Conservation (phyloP, 2,113 vertebrate genomes). For the Puntigrus tetrazona region DNA sequence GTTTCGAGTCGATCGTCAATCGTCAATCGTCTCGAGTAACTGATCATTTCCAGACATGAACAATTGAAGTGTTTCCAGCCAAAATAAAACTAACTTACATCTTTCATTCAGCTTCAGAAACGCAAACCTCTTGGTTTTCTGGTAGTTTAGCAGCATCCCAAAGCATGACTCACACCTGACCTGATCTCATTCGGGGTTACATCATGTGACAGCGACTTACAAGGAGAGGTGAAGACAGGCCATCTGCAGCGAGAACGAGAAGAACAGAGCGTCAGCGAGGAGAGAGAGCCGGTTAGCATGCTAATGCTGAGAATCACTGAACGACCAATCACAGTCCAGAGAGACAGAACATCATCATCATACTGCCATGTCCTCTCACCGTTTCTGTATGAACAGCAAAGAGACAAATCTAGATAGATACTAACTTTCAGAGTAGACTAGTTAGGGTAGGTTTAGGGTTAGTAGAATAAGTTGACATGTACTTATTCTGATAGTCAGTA, state of each 20-base stretch:
- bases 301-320: background rate
- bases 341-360: background rate
- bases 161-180: background rate
- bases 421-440: no score
- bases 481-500: no score
- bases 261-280: background rate
- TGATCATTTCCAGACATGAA: background rate
- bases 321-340: background rate
- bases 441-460: no score
- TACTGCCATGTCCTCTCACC: background rate
- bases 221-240: slow-evolving; percentile 43
- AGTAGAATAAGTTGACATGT: no score
- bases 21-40: no score
- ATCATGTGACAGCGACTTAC: slow-evolving; percentile 20
- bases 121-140: background rate
- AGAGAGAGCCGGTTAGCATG: background rate
- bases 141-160: background rate
- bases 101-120: background rate
- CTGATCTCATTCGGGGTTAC: background rate
- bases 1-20: no score
- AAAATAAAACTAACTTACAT: background rate
- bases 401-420: no score
- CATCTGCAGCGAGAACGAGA: slow-evolving; percentile 29
- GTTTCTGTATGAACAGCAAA: background rate
- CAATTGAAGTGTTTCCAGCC: background rate